Evolutionary conservation across 37 sponge, comb jelly and placozoan species (phyloP).

Genomic region (Halichondria panicea): DNA sequence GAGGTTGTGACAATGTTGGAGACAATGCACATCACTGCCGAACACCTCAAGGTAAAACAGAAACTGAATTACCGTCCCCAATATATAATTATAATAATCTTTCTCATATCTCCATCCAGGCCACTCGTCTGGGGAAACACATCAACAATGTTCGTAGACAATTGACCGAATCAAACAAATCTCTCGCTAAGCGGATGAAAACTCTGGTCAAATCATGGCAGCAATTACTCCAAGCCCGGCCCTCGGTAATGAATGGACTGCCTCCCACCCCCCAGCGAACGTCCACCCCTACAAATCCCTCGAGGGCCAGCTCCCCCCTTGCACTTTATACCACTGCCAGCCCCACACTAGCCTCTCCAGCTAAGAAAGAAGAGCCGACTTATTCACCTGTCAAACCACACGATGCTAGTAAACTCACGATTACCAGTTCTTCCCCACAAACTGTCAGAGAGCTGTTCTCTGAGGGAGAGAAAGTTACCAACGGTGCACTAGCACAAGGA

Average conservation of each 20-base stretch:
- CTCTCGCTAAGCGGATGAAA: slow-evolving; percentile 66
- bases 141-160: slow-evolving; percentile 61
- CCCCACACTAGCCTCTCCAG: background rate
- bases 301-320: slow-evolving; percentile 1
- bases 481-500: background rate
- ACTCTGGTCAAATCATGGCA: slow-evolving; percentile 79
- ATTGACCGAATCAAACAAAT: slow-evolving; percentile 23
- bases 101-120: slow-evolving; percentile 11
- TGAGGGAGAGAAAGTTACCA: too few species aligned
- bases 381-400: background rate
- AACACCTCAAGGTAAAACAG: slow-evolving; percentile 52
- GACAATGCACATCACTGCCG: slow-evolving; percentile 46
- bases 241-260: too few species aligned
- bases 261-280: background rate
- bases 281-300: slow-evolving; percentile 1
- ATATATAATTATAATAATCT: background rate
- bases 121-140: slow-evolving; percentile 64
- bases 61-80: too few species aligned
- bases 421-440: slow-evolving; percentile 1
- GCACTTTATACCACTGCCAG: background rate
- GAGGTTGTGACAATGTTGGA: slow-evolving; percentile 63
- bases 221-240: slow-evolving; percentile 23
- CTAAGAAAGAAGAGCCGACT: background rate
- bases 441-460: too few species aligned
- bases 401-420: background rate